Evolutionary conservation across 2,888 invertebrate genomes (phyloP), one percentile per base, ranked within the genome.

Genomic region (Mystacides longicornis): DNA sequence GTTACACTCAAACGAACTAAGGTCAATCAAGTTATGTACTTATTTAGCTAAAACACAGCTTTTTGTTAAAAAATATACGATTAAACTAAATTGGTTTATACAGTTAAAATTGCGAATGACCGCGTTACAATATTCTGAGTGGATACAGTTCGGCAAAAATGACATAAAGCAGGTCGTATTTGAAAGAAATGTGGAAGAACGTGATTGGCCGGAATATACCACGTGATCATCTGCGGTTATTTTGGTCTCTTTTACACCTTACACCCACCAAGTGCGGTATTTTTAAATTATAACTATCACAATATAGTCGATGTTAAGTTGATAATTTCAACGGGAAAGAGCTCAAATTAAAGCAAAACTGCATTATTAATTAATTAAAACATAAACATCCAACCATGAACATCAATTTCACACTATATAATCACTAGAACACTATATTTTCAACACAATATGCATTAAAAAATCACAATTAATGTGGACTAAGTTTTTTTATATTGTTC

Each of bases 241-340:
- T 77, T 76, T 55, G 68, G 64, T 72, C 72, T 68, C 68, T 66
- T 67, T 65, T 51, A 14, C 37, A 37, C 37, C 37, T 14, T 71
- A 74, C 74, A 75, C 73, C 71, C 69, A 73, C 71, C 74, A 77
- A 76, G 70, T 73, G 77, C 77, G 76, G 76, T 77, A 77, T 77
- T 77, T 77, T 77, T 77, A 76, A 77, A 77, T 49, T 49, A 31
- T 23, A 52, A 71, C 37, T 37, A 37, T 37, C 37, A 37, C 37
- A 37, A n/a, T n/a, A 37, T 37, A 3, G 14, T n/a, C n/a, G n/a
- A n/a, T n/a, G n/a, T n/a, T n/a, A n/a, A n/a, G n/a, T n/a, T n/a
- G n/a, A n/a, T n/a, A n/a, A n/a, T n/a, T n/a, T n/a, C n/a, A n/a
- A n/a, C n/a, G n/a, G n/a, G n/a, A n/a, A n/a, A n/a, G n/a, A n/a